Evolutionary conservation across 2,797 vertebrate genomes (phyloP).

Genomic region (Acestrorhynchus altus): DNA sequence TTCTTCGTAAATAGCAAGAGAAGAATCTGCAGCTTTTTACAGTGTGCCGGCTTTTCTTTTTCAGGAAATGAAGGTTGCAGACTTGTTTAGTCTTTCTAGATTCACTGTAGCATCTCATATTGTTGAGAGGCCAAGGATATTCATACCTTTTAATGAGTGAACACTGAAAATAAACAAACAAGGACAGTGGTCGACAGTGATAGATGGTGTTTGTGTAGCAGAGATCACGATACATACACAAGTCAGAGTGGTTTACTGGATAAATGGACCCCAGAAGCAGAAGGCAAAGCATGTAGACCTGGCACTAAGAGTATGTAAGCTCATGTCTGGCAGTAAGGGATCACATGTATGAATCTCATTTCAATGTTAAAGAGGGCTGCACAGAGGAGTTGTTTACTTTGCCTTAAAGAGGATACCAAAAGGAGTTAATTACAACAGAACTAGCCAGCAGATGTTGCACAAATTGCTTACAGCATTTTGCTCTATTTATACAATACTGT

Average conservation of each 20-base stretch:
- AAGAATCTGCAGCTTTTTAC: neutral
- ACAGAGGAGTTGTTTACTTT: neutral
- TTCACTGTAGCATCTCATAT: slow-evolving; percentile 6
- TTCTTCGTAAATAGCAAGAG: neutral
- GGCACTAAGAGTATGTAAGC: neutral
- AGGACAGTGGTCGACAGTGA: slow-evolving; percentile 39
- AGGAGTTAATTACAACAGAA: neutral
- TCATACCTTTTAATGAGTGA: slow-evolving; percentile 47
- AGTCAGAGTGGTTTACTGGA: slow-evolving; percentile 30
- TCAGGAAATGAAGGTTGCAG: slow-evolving; percentile 38
- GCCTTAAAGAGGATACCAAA: slow-evolving; percentile 5
- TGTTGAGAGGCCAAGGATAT: slow-evolving; percentile 31
- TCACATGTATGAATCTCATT: slow-evolving; percentile 2
- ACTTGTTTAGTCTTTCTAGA: slow-evolving; percentile 52
- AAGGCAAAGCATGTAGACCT: neutral
- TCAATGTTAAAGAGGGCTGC: slow-evolving; percentile 13
- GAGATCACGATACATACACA: slow-evolving; percentile 53
- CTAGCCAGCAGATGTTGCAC: too few species aligned
- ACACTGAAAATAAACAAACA: slow-evolving; percentile 50
- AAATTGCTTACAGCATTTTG: neutral
- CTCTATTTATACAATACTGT: too few species aligned
- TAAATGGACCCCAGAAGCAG: slow-evolving; percentile 13
- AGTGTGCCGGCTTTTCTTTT: slow-evolving; percentile 20
- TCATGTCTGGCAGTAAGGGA: neutral
- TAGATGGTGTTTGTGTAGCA: slow-evolving; percentile 56